Conservation (phyloP, 2,797 vertebrate genomes). For the Malurus leucopterus region DNA sequence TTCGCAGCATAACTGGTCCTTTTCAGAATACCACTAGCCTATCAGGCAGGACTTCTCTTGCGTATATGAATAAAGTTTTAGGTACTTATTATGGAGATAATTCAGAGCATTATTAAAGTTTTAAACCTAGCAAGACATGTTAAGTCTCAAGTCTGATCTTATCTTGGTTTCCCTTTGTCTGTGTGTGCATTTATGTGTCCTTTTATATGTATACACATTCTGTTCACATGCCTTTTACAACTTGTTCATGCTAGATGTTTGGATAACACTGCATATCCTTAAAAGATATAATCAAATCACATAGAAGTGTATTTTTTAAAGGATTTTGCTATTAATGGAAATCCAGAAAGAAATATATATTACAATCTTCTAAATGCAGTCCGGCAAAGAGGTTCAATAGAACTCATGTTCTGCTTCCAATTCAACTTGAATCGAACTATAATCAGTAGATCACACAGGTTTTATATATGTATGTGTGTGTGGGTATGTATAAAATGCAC, state of each 20-base stretch:
- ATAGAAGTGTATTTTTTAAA: not conserved
- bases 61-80: not conserved
- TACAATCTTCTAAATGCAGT: not conserved
- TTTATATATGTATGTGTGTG: not conserved
- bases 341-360: not conserved
- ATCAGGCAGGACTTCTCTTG: not conserved
- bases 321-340: not conserved
- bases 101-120: not conserved
- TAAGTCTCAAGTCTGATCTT: not conserved
- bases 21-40: not conserved
- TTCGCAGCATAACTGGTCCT: not conserved
- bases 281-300: not conserved
- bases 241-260: not conserved
- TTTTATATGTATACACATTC: not conserved
- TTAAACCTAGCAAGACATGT: not conserved
- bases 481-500: not conserved
- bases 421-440: not conserved
- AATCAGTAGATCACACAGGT: conserved; percentile 4
- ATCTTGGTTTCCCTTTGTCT: not conserved
- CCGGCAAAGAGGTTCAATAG: not conserved
- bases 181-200: not conserved
- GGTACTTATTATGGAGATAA: not conserved
- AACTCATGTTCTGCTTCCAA: not conserved
- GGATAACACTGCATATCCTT: not conserved
- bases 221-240: not conserved